Base-by-base conservation (phyloP, 92 coral and sea anemone species). In the Siderastrea siderea region DNA sequence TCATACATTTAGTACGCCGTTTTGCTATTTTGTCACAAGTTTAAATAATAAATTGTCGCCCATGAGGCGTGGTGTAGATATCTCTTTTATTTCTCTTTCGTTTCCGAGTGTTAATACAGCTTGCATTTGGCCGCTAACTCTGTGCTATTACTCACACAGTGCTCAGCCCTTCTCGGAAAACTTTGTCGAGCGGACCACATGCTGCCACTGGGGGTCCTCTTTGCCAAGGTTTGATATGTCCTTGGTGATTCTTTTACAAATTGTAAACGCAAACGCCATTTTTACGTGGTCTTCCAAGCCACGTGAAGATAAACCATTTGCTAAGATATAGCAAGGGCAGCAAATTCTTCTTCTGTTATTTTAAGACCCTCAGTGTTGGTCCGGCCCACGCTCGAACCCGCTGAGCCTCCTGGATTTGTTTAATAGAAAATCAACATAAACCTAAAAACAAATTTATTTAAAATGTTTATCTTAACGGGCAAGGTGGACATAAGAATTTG, bases 21-120 rank as follows among this genome's bases (percentile, higher is more conserved):
- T 78, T 13, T 15, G 43, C 71, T 47, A n/a, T 47, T 47, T 64
- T 50, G 58, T 63, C 60, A 7, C 54, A 79, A 62, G 58, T 62
- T 47, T 78, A 79, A 79, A 49, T 78, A 62, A 78, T 76, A 76
- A 55, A 77, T 57, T 77, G 46, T 13, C 68, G 59, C 81, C 52
- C 58, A 44, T 44, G 43, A 79, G 59, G 83, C 69, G 72, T 79
- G 71, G n/a, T 17, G 13, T 12, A 52, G 15, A n/a, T 10, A 3
- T 9, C 26, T 19, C 9, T 48, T 47, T 79, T 7, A 48, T 11
- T 6, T 53, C 72, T 19, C 48, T 55, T 7, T 7, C 61, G 61
- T 55, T 14, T 4, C 12, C 12, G 12, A 55, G 61, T 14, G 8
- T 14, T 55, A 7, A 14, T 11, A 8, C 61, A 55, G 0, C 12